Conservation (phyloP, 2,797 vertebrate genomes). For the Cryptoblepharus egeriae region DNA sequence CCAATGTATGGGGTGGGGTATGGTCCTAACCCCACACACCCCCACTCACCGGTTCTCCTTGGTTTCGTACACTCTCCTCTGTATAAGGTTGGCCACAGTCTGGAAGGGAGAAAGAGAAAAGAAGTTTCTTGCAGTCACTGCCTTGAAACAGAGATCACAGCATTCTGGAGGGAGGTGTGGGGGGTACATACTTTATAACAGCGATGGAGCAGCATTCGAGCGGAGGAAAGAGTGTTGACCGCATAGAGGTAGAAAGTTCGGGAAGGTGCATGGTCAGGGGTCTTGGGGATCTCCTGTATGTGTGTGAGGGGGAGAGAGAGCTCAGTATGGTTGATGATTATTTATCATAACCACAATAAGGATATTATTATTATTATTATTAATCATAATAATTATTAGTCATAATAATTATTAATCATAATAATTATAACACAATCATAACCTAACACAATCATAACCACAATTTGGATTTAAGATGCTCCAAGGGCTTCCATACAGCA, state of each 20-base stretch:
- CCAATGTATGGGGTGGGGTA: too few relatives aligned
- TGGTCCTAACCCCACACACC: neutral
- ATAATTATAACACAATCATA: too few relatives aligned
- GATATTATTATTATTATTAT: too few relatives aligned
- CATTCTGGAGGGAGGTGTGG: too few relatives aligned
- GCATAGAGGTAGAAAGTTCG: constrained; percentile 96
- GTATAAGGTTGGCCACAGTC: constrained; percentile 91
- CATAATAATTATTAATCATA: too few relatives aligned
- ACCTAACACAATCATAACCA: too few relatives aligned
- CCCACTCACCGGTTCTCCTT: constrained; percentile 91
- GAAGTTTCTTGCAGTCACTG: neutral
- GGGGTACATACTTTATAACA: constrained; percentile 87
- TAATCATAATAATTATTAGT: too few relatives aligned
- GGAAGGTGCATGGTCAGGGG: constrained; percentile 92
- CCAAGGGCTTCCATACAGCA: neutral
- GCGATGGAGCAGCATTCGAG: constrained; percentile 88
- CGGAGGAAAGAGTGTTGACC: constrained; percentile 85
- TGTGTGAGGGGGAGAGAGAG: neutral
- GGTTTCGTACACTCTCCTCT: constrained; percentile 88
- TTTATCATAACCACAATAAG: too few relatives aligned
- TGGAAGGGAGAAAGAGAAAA: constrained; percentile 59
- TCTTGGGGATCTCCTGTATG: constrained; percentile 93
- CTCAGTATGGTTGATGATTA: neutral
- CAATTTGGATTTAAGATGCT: too few relatives aligned
- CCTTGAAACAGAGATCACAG: too few relatives aligned